Evolutionary conservation across 2,888 invertebrate species (phyloP), one percentile per base, ranked within the genome.

Genomic region (Noctua janthina): DNA sequence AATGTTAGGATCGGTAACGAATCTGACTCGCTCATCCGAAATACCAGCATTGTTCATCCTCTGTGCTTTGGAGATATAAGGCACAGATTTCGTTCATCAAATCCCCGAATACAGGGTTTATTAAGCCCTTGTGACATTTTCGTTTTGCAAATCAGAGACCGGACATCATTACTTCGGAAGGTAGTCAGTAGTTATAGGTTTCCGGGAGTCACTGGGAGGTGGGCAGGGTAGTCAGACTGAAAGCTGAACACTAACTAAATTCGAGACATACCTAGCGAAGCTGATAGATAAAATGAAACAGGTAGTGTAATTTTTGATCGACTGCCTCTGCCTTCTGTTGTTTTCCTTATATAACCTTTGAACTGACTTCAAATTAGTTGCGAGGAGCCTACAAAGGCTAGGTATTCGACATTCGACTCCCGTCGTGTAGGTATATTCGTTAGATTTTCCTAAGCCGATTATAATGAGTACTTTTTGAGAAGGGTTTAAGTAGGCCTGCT

Each of bases 401-500:
- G 23, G 39, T 23, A 43, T 43, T 23, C 23, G 23, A 43, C 23
- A 23, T 43, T 43, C n/a, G n/a, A n/a, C 7, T 67, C 43, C 54
- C n/a, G 23, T n/a, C 43, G 43, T 43, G 43, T 67, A 46, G 13
- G 8, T 17, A 46, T 46, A 43, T 43, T 13, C 6, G 78, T 49
- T 46, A n/a, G 15, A 13, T 43, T 43, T 35, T 77, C 46, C n/a
- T n/a, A 35, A 77, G 15, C n/a, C 59, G n/a, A 59, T n/a, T 76
- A 49, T 15, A 49, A 78, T n/a, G 23, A n/a, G 59, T 59, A 13
- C n/a, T n/a, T 77, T 77, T 35, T 46, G 17, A 62, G n/a, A 76
- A 35, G 17, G 8, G 35, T n/a, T 39, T n/a, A 6, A 39, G 15
- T 56, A 46, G 23, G 35, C 17, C 46, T 17, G 56, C 46, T 76